A percentile compares a stretch with the other conserved stretches of the same genome.
These are phyloP conservation scores for Electrophaes corylata DNA, from an alignment of 2,888 invertebrate genomes.

Conservation along the genomic window DNA sequence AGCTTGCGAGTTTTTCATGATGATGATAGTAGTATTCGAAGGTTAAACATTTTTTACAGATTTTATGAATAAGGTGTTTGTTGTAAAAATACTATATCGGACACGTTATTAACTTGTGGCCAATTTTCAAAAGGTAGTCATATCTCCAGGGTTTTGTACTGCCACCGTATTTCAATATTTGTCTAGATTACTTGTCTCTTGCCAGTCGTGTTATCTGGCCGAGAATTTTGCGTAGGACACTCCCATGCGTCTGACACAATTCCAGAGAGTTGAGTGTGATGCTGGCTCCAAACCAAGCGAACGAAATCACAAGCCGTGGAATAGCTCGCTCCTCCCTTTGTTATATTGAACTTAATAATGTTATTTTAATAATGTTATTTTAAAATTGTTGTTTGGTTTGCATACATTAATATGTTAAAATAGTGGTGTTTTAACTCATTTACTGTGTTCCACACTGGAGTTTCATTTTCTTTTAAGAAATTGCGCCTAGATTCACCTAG, in stretches of 20 bases:
- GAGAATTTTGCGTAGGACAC: constrained; percentile 27
- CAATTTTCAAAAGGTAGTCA: background rate
- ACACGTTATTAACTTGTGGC: background rate
- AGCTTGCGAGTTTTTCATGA: no score
- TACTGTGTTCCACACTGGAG: no score
- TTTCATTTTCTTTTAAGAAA: no score
- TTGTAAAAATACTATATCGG: background rate
- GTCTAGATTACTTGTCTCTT: background rate
- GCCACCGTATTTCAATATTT: constrained; percentile 16
- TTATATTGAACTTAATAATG: background rate
- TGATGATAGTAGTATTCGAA: no score
- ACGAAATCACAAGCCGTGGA: background rate
- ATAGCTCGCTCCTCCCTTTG: background rate
- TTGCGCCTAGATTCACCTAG: no score
- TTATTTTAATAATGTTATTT: no score
- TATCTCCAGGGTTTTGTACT: background rate
- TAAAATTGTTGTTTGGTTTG: no score
- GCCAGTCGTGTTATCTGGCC: constrained; percentile 1
- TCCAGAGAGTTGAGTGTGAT: constrained; percentile 15
- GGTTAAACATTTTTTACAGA: no score
- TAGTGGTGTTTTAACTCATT: no score
- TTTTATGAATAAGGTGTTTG: background rate
- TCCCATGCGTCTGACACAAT: constrained; percentile 30
- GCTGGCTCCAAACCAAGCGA: background rate
- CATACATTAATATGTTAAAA: no score